phyloP scores from a whole-genome alignment of 2,797 vertebrate species.

The Basileuterus tristriatus region DNA sequence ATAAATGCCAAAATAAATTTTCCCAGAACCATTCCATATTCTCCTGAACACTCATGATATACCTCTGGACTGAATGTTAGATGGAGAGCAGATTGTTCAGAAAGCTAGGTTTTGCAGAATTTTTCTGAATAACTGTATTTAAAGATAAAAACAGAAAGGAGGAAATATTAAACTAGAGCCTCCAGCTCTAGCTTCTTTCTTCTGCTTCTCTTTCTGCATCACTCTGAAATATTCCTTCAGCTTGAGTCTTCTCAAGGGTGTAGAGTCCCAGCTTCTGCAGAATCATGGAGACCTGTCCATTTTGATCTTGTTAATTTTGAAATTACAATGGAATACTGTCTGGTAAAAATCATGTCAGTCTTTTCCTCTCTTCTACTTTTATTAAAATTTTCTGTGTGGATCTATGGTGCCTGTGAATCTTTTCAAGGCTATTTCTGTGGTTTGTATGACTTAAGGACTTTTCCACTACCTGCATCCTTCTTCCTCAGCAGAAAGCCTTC shows the following conservation, averaged over 20 bases:
- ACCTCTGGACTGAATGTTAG: background rate
- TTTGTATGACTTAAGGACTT: background rate
- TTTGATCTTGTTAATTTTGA: background rate
- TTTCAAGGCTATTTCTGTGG: background rate
- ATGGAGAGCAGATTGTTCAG: rapidly evolving
- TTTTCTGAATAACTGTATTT: background rate
- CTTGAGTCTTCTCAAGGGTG: rapidly evolving
- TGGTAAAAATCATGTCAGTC: background rate
- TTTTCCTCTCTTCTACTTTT: background rate
- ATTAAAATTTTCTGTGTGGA: background rate
- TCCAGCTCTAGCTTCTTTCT: background rate
- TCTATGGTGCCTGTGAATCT: background rate
- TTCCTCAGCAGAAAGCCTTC: background rate
- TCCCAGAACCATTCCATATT: background rate
- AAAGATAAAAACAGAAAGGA: background rate
- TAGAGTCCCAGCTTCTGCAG: background rate
- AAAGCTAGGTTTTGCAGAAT: background rate
- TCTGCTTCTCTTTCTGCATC: background rate
- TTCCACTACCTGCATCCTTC: background rate
- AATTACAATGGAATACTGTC: background rate
- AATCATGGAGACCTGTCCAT: background rate
- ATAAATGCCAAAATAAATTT: background rate
- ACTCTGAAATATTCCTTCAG: background rate
- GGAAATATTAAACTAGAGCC: background rate
- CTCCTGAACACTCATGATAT: background rate